Evolutionary conservation across 2,797 vertebrate genomes (phyloP).

Genomic region (Carduelis carduelis): DNA sequence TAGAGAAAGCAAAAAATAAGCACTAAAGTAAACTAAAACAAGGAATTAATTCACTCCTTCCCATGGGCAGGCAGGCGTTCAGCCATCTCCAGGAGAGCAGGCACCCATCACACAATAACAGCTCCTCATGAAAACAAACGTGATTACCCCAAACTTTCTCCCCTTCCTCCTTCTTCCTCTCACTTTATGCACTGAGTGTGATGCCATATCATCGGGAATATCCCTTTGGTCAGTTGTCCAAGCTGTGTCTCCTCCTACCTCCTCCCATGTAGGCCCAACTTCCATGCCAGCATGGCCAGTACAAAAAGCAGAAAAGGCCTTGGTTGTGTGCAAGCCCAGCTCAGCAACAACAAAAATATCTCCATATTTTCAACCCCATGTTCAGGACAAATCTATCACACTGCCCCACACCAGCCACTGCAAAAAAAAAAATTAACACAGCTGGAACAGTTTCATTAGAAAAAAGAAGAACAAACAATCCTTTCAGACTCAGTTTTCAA

Average conservation of each 20-base stretch:
- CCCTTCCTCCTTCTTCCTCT: not conserved
- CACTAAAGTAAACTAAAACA: not conserved
- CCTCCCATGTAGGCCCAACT: not conserved
- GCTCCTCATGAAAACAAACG: not conserved
- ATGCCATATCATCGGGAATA: not conserved
- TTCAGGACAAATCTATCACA: not conserved
- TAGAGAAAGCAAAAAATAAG: not conserved
- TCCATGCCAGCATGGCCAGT: accelerated
- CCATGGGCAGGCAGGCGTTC: not conserved
- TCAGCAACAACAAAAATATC: not conserved
- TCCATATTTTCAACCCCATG: not conserved
- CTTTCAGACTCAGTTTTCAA: not conserved
- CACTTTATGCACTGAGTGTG: not conserved
- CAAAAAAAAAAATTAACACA: not conserved
- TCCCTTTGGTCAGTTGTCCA: not conserved
- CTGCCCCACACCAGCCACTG: not conserved
- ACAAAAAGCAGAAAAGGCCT: not conserved
- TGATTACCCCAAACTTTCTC: not conserved
- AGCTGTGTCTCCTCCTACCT: not conserved
- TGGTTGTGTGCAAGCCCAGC: not conserved
- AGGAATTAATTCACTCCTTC: not conserved
- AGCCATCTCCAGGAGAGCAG: not conserved
- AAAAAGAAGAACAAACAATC: not conserved
- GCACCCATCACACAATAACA: not conserved
- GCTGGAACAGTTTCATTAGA: not conserved